Conservation (phyloP, 1,140 invertebrate genomes). For the Drosophila bocqueti region DNA sequence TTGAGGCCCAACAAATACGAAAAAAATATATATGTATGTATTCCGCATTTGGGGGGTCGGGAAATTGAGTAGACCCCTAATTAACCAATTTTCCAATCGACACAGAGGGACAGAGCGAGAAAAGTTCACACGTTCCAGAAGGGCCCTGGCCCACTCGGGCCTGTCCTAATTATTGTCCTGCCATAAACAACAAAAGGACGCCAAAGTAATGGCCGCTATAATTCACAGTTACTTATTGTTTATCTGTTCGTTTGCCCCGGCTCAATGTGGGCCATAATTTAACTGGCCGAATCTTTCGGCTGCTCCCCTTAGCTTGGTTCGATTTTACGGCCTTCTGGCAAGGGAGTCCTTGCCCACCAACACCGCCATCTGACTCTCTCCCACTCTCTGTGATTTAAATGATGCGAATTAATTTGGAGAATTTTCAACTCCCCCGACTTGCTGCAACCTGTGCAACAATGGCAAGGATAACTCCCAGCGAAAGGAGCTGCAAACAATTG, state of each 20-base stretch:
- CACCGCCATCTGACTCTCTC: not conserved
- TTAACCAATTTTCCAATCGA: constrained; percentile 69
- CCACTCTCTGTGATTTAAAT: constrained; percentile 71
- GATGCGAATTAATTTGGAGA: constrained; percentile 77
- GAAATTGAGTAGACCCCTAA: constrained; percentile 56
- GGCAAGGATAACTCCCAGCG: constrained; percentile 7
- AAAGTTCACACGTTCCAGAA: constrained; percentile 56
- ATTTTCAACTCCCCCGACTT: constrained; percentile 52
- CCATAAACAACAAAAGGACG: constrained; percentile 69
- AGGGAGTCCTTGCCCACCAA: not conserved
- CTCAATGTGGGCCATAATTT: constrained; percentile 77
- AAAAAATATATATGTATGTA: constrained; percentile 21
- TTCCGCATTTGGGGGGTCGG: constrained; percentile 11
- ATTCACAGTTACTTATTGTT: constrained; percentile 84
- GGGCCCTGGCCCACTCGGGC: constrained; percentile 2
- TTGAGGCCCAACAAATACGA: constrained; percentile 34
- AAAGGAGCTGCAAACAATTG: constrained; percentile 22
- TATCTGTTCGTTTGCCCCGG: constrained; percentile 78
- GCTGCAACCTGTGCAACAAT: constrained; percentile 45
- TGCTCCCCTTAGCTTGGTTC: constrained; percentile 39
- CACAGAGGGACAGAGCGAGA: not conserved
- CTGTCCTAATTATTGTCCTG: constrained; percentile 79
- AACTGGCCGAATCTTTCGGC: constrained; percentile 38
- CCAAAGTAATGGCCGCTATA: constrained; percentile 81
- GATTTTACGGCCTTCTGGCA: constrained; percentile 45